Percentiles rank a stretch among this genome's conserved stretches.
Conservation (phyloP, 1,140 invertebrate genomes). For the Calycopis cecrops region DNA sequence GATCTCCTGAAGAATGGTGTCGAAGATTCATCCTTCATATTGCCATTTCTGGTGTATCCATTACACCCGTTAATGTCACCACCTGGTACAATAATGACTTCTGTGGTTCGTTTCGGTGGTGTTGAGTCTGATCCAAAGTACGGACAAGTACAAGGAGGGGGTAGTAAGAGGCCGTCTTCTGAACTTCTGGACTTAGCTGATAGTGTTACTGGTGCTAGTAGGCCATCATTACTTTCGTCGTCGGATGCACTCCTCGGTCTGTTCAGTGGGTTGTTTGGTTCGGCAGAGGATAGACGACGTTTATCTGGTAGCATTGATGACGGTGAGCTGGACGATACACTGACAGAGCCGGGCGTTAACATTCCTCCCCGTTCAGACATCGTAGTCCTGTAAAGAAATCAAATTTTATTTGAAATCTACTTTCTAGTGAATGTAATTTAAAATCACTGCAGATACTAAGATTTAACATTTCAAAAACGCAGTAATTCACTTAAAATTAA, state of each 20-base stretch:
- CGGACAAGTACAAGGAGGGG: slow-evolving; percentile 85
- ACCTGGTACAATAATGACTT: slow-evolving; percentile 63
- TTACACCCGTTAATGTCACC: slow-evolving; percentile 61
- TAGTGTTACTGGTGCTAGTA: slow-evolving; percentile 51
- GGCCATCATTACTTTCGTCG: slow-evolving; percentile 60
- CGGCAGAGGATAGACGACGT: slow-evolving; percentile 48
- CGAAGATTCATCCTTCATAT: slow-evolving; percentile 60
- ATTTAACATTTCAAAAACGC: no score
- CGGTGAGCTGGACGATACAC: slow-evolving; percentile 62
- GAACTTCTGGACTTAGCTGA: slow-evolving; percentile 61
- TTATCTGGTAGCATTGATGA: slow-evolving; percentile 62
- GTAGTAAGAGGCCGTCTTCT: slow-evolving; percentile 75
- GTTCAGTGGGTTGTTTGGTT: slow-evolving; percentile 44
- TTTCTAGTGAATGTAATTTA: no score
- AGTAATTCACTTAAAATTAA: no score
- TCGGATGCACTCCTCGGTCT: slow-evolving; percentile 63
- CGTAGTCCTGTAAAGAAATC: slow-evolving; percentile 47
- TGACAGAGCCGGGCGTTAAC: slow-evolving; percentile 60
- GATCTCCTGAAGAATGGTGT: slow-evolving; percentile 57
- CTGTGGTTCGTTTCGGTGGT: slow-evolving; percentile 57
- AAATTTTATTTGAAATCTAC: slow-evolving; percentile 17
- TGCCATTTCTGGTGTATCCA: slow-evolving; percentile 55
- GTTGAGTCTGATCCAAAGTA: slow-evolving; percentile 82
- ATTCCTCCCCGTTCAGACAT: slow-evolving; percentile 57
- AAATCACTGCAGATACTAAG: no score